Evolutionary conservation across 2,113 vertebrate species (phyloP).

Genomic region (Rhinoderma darwinii): DNA sequence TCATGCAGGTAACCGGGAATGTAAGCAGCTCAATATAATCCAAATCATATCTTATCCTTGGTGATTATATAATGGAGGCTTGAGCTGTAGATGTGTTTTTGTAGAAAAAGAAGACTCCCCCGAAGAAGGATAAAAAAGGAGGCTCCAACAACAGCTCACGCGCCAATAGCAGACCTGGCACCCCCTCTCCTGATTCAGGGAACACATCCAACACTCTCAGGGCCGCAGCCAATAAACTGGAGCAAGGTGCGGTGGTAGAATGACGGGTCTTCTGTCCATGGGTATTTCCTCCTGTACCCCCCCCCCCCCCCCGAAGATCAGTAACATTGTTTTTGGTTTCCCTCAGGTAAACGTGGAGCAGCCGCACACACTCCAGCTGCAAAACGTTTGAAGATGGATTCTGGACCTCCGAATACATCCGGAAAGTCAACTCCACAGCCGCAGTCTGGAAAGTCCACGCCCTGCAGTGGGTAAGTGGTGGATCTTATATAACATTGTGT

Average conservation of each 20-base stretch:
- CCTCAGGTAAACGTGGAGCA: constrained; percentile 80
- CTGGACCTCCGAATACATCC: constrained; percentile 77
- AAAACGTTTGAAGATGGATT: constrained; percentile 85
- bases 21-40: background rate
- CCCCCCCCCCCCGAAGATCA: too few species aligned
- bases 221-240: constrained; percentile 87
- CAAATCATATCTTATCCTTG: too few species aligned
- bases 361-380: constrained; percentile 77
- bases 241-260: constrained; percentile 76
- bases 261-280: background rate
- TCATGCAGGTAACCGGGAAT: constrained; percentile 76
- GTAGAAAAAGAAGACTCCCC: constrained; percentile 85
- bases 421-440: constrained; percentile 88
- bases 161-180: constrained; percentile 84
- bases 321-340: background rate
- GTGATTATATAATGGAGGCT: background rate
- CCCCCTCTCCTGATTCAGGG: constrained; percentile 79
- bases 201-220: constrained; percentile 82
- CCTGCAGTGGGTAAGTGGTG: constrained; percentile 80
- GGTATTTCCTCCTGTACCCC: background rate
- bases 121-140: constrained; percentile 86
- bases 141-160: constrained; percentile 84
- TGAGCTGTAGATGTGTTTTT: background rate
- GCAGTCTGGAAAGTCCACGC: constrained; percentile 86
- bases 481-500: background rate